A percentile compares a stretch with the other conserved stretches of the same genome.
Conservation (phyloP, 1,140 invertebrate genomes). For the Drosophila sturtevanti region DNA sequence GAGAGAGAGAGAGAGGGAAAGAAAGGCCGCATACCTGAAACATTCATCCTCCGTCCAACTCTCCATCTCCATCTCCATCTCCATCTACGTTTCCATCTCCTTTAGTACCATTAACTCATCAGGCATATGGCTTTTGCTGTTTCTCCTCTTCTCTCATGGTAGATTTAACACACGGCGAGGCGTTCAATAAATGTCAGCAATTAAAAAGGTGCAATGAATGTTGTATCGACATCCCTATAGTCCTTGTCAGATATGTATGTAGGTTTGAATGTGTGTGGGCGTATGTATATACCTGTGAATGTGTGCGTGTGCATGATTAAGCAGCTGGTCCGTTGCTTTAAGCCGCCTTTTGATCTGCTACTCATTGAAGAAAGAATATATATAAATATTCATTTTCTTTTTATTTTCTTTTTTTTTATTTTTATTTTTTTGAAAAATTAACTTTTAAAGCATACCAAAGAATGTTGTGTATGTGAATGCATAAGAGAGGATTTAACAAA, state of each 20-base stretch:
- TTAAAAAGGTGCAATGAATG: constrained; percentile 75
- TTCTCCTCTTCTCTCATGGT: constrained; percentile 48
- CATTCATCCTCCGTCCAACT: neutral
- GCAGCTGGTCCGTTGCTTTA: neutral
- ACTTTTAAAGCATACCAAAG: neutral
- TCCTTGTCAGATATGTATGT: constrained; percentile 22
- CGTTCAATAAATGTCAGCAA: constrained; percentile 79
- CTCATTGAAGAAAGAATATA: neutral
- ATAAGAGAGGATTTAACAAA: neutral
- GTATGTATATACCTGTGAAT: neutral
- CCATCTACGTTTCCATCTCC: neutral
- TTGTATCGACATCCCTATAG: constrained; percentile 37
- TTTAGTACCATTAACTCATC: neutral
- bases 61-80: neutral
- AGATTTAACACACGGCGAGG: constrained; percentile 64
- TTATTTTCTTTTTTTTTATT: neutral
- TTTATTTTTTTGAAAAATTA: no score
- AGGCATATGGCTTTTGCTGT: constrained; percentile 12
- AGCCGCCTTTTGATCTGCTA: neutral
- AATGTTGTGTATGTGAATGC: neutral
- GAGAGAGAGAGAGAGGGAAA: no score
- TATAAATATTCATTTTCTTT: neutral
- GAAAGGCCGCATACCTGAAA: neutral
- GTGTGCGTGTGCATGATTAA: constrained; percentile 15
- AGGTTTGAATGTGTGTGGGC: neutral